These are phyloP conservation scores for Bactericera cockerelli DNA, from an alignment of 1,140 invertebrate species.

Conservation along the genomic window DNA sequence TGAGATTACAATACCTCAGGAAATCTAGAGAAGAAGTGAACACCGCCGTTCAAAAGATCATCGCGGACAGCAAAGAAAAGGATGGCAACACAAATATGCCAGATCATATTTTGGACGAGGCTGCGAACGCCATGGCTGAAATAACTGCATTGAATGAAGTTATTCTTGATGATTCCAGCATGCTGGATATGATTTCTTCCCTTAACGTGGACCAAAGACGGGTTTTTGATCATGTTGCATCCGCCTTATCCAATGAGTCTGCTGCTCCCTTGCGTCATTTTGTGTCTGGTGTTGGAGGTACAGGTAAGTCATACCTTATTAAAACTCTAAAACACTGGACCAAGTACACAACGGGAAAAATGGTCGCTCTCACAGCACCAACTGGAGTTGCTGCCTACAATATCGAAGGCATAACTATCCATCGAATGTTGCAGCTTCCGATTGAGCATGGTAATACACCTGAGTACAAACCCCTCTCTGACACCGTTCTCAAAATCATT, in stretches of 20 bases:
- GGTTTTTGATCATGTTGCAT: constrained; percentile 21
- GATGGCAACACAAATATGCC: background rate
- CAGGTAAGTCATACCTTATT: constrained; percentile 10
- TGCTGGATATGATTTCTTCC: constrained; percentile 17
- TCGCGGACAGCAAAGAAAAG: background rate
- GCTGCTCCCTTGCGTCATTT: background rate
- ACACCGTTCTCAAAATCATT: constrained; percentile 21
- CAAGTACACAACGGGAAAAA: background rate
- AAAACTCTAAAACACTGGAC: background rate
- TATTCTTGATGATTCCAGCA: background rate
- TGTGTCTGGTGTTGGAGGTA: constrained; percentile 5
- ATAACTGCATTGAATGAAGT: background rate
- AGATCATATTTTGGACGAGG: background rate
- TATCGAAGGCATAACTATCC: constrained; percentile 10
- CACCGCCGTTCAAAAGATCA: constrained; percentile 11
- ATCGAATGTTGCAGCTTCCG: constrained; percentile 7
- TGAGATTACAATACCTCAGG: constrained; percentile 20
- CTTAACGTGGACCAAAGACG: constrained; percentile 24
- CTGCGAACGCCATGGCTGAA: background rate
- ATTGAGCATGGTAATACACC: background rate
- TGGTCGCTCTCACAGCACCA: constrained; percentile 4
- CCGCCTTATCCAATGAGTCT: background rate
- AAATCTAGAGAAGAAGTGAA: constrained; percentile 18
- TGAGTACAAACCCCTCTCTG: constrained; percentile 12
- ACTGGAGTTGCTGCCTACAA: constrained; percentile 10